Conservation (phyloP, 2,888 invertebrate species). For the Cancer borealis region DNA sequence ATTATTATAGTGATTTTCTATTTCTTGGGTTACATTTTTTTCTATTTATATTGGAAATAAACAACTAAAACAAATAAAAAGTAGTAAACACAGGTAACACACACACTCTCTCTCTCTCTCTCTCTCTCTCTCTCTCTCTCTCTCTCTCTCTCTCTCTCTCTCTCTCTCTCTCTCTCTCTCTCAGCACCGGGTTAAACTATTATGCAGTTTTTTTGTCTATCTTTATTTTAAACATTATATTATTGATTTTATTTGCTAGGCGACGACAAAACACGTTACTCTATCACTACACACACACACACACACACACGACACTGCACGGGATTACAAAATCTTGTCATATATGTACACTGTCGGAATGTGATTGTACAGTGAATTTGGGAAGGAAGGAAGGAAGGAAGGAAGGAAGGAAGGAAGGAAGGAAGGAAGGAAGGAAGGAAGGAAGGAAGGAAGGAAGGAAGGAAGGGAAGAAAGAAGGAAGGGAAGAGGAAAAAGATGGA, state of each 20-base stretch:
- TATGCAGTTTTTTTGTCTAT: background rate
- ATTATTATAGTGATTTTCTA: too few species aligned
- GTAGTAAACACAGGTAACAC: background rate
- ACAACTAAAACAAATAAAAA: background rate
- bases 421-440: too few species aligned
- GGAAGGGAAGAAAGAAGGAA: too few species aligned
- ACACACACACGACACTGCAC: background rate
- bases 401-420: too few species aligned
- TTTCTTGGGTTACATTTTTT: background rate
- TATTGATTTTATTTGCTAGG: constrained; percentile 20
- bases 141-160: constrained; percentile 7
- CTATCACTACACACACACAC: too few species aligned
- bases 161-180: constrained; percentile 20
- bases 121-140: background rate
- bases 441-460: too few species aligned
- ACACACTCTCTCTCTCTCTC: background rate
- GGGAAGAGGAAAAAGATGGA: too few species aligned
- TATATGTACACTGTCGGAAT: background rate
- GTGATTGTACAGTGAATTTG: background rate
- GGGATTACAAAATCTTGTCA: background rate
- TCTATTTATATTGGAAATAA: background rate
- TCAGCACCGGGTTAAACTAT: background rate
- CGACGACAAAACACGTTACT: background rate
- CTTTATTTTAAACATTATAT: background rate
- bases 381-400: background rate